phyloP scores from a whole-genome alignment of 2,888 invertebrate genomes.

The Protonemura montana region DNA sequence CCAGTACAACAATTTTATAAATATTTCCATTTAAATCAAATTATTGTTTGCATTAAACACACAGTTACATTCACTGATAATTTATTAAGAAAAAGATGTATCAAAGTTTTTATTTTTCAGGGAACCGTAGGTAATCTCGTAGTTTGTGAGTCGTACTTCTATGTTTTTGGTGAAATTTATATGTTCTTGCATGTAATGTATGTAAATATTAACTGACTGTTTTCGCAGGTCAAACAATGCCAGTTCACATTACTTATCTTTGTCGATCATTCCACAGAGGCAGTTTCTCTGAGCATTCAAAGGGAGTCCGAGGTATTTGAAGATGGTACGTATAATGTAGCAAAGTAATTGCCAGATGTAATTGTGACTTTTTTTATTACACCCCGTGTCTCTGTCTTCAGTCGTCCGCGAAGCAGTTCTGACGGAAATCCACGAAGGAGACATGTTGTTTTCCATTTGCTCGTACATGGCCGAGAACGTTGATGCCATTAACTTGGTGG shows the following conservation, averaged over 20 bases:
- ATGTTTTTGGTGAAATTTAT: not conserved
- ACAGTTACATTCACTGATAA: no score
- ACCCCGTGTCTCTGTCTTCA: not conserved
- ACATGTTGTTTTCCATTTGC: conserved; percentile 82
- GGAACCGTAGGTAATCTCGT: not conserved
- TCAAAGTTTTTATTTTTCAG: not conserved
- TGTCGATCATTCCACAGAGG: conserved; percentile 64
- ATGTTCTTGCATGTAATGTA: not conserved
- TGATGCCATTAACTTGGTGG: conserved; percentile 87
- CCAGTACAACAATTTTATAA: no score
- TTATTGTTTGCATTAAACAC: no score
- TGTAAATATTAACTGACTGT: not conserved
- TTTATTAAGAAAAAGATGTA: no score
- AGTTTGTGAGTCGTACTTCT: not conserved
- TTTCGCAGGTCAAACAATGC: not conserved
- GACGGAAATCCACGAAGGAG: conserved; percentile 72
- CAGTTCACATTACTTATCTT: not conserved
- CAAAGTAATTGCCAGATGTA: not conserved
- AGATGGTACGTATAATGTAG: conserved; percentile 58
- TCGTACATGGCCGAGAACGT: conserved; percentile 87
- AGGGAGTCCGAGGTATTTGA: conserved; percentile 71
- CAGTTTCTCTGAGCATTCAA: conserved; percentile 74
- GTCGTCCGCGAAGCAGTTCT: conserved; percentile 44
- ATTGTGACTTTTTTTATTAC: conserved; percentile 16
- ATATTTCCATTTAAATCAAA: no score